Conservation (phyloP, 2,797 vertebrate species). For the Gobionotothen gibberifrons region DNA sequence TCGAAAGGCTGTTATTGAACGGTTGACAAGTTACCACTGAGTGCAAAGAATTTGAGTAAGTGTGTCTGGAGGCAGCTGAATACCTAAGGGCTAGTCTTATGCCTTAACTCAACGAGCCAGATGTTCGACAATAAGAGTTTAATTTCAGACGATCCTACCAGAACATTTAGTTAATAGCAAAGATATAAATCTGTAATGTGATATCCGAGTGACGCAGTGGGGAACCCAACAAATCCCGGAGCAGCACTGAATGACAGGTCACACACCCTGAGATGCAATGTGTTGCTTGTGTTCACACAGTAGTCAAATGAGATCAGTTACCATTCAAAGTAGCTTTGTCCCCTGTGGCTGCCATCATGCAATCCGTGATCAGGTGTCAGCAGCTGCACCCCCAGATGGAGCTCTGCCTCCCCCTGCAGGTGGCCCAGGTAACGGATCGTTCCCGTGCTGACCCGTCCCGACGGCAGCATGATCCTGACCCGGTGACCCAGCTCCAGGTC, state of each 20-base stretch:
- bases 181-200: not conserved
- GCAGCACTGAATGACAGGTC: constrained; percentile 1
- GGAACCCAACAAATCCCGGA: not conserved
- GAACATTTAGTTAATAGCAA: not conserved
- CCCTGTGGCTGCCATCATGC: constrained; percentile 72
- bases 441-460: constrained; percentile 82
- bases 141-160: not conserved
- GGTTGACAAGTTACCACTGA: not conserved
- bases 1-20: constrained; percentile 7
- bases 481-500: constrained; percentile 84
- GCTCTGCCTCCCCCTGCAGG: constrained; percentile 80
- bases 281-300: not conserved
- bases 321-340: constrained; percentile 83
- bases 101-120: not conserved
- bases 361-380: constrained; percentile 72
- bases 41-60: not conserved
- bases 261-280: not conserved
- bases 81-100: not conserved
- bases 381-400: constrained; percentile 84
- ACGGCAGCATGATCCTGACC: constrained; percentile 83
- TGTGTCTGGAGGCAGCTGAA: constrained; percentile 19
- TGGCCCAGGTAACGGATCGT: constrained; percentile 78
- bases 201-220: constrained; percentile 1
- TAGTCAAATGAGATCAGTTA: constrained; percentile 57
- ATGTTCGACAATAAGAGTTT: not conserved